phyloP scores from a whole-genome alignment of 2,888 invertebrate genomes.

The Laothoe populi region DNA sequence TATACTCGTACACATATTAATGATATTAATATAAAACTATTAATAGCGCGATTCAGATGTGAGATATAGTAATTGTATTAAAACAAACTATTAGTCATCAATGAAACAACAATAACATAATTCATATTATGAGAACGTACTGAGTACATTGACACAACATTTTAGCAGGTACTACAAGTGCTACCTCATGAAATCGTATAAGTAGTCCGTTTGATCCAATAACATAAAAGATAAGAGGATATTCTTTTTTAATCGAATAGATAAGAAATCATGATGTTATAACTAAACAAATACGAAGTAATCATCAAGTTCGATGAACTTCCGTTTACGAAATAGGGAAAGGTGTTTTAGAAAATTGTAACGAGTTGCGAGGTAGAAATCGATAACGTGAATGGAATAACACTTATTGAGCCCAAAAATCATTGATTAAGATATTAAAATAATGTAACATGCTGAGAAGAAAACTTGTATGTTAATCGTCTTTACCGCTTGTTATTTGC shows the following conservation, averaged over 20 bases:
- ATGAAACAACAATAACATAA: constrained; percentile 40
- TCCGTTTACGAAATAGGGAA: constrained; percentile 70
- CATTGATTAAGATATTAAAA: not conserved
- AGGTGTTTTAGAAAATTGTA: constrained; percentile 58
- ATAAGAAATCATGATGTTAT: constrained; percentile 59
- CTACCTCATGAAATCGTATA: not conserved
- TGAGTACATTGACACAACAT: constrained; percentile 22
- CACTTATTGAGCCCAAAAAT: constrained; percentile 13
- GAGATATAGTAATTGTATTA: constrained; percentile 37
- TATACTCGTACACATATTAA: not conserved
- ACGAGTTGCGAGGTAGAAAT: constrained; percentile 25
- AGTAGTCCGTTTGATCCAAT: constrained; percentile 10
- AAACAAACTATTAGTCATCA: constrained; percentile 43
- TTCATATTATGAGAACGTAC: constrained; percentile 38
- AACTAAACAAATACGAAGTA: constrained; percentile 46
- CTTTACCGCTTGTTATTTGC: constrained; percentile 7
- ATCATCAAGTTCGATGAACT: constrained; percentile 75
- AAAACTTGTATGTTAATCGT: not conserved
- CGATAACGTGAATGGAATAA: constrained; percentile 22
- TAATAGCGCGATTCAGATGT: not conserved
- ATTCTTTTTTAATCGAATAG: constrained; percentile 49
- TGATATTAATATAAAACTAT: not conserved
- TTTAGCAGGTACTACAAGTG: not conserved
- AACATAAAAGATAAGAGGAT: constrained; percentile 24
- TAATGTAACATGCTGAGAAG: not conserved